A percentile compares a stretch with the other conserved stretches of the same genome.
These are phyloP conservation scores for Catostomus latipinnis DNA, from an alignment of 2,797 vertebrate genomes.

Conservation along the genomic window DNA sequence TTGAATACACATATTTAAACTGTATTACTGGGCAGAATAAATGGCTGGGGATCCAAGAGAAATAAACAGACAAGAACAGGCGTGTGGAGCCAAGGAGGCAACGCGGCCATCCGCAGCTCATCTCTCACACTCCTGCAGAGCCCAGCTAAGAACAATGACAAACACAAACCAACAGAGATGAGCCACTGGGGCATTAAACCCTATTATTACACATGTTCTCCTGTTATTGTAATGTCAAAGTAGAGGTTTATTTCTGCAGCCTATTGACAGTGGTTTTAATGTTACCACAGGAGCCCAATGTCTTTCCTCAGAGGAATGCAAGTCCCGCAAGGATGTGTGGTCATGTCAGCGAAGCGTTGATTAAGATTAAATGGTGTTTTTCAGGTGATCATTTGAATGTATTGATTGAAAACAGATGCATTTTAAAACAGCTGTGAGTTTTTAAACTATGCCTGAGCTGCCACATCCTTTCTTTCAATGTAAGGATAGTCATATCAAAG, in stretches of 20 bases:
- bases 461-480: neutral
- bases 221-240: slow-evolving; percentile 46
- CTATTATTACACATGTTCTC: slow-evolving; percentile 55
- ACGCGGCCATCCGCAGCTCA: slow-evolving; percentile 37
- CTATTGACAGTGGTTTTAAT: slow-evolving; percentile 39
- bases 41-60: slow-evolving; percentile 46
- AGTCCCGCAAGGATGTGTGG: slow-evolving; percentile 27
- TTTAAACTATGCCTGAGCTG: slow-evolving; percentile 4
- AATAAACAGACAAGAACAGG: slow-evolving; percentile 51
- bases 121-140: slow-evolving; percentile 48
- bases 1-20: slow-evolving; percentile 38
- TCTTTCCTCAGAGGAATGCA: slow-evolving; percentile 23
- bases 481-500: neutral
- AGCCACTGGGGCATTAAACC: slow-evolving; percentile 22
- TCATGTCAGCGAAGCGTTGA: slow-evolving; percentile 33
- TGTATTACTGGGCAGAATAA: slow-evolving; percentile 22
- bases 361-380: slow-evolving; percentile 45
- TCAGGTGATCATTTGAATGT: slow-evolving; percentile 43
- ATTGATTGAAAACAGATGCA: slow-evolving; percentile 39
- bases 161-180: slow-evolving; percentile 21
- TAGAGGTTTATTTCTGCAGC: slow-evolving; percentile 40
- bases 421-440: slow-evolving; percentile 20
- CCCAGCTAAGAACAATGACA: slow-evolving; percentile 35
- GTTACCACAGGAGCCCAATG: slow-evolving; percentile 24
- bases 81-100: slow-evolving; percentile 37